phyloP scores from a whole-genome alignment of 2,113 vertebrate genomes.

The Ginglymostoma cirratum region DNA sequence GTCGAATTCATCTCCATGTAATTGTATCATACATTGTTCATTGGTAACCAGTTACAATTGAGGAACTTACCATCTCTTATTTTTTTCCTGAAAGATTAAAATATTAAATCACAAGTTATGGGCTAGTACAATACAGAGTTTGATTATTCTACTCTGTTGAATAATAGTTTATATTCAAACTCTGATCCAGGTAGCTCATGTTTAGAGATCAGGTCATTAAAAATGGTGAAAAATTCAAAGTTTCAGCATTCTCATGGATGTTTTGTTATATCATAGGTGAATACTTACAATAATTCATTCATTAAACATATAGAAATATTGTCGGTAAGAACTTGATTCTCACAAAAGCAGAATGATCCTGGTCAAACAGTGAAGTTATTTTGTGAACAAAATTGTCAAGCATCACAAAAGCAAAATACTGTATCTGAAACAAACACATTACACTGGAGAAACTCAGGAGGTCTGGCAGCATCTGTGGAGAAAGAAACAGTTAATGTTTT shows the following conservation, averaged over 20 bases:
- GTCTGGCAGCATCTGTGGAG: too few relatives aligned
- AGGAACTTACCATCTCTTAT: too few relatives aligned
- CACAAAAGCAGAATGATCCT: neutral
- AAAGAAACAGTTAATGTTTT: too few relatives aligned
- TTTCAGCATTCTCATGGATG: neutral
- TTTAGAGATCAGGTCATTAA: neutral
- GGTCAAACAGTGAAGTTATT: neutral
- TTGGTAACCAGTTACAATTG: neutral
- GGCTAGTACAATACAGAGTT: neutral
- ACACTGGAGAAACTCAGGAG: too few relatives aligned
- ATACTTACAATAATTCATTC: neutral
- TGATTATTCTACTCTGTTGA: neutral
- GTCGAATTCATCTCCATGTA: neutral
- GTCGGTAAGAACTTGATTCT: neutral
- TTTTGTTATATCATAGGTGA: neutral
- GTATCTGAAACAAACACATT: too few relatives aligned
- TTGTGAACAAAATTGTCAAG: neutral
- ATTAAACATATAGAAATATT: neutral
- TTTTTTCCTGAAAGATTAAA: neutral
- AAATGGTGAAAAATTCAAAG: neutral
- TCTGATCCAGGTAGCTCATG: neutral
- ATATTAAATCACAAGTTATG: neutral
- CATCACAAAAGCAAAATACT: neutral
- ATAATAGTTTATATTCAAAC: neutral
- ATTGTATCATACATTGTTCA: neutral